These are phyloP conservation scores for Creontiades dilutus DNA, from an alignment of 2,888 invertebrate species.

Conservation along the genomic window DNA sequence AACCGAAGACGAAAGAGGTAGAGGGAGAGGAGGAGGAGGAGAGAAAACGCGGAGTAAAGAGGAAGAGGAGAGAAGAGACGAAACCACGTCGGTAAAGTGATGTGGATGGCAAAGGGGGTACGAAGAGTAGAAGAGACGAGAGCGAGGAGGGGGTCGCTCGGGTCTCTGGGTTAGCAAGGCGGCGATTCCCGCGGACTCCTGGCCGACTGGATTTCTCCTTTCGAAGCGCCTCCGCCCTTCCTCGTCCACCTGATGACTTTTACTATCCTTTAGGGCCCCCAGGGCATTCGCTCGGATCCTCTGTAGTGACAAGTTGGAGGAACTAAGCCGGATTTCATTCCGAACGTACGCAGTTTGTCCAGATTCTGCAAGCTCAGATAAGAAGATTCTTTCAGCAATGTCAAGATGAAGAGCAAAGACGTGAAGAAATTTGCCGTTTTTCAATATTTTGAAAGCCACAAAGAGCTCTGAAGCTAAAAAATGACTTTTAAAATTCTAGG, in stretches of 20 bases:
- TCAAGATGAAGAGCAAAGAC: no score
- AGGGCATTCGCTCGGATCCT: no score
- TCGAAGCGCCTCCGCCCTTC: not conserved
- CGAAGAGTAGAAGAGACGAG: not conserved
- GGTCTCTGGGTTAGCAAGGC: slow-evolving; percentile 70
- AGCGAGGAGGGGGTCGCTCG: slow-evolving; percentile 30
- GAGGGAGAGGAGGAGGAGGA: not conserved
- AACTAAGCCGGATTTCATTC: no score
- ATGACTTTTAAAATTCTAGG: no score
- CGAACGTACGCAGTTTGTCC: no score
- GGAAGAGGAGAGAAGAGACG: slow-evolving; percentile 1
- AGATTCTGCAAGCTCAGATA: no score
- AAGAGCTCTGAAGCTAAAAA: no score
- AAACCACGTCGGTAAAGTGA: not conserved
- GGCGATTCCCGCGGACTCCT: slow-evolving; percentile 43
- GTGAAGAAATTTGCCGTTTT: no score
- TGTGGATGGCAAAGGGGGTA: not conserved
- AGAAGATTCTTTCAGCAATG: no score
- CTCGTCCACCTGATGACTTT: slow-evolving; percentile 23
- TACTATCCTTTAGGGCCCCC: not conserved
- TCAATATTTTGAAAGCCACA: no score
- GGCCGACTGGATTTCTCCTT: slow-evolving; percentile 34
- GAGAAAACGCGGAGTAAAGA: not conserved
- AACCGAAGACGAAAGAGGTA: not conserved
- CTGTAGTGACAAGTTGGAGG: no score